Base-by-base conservation (phyloP, 2,113 vertebrate genomes). In the Sciurus niger region DNA sequence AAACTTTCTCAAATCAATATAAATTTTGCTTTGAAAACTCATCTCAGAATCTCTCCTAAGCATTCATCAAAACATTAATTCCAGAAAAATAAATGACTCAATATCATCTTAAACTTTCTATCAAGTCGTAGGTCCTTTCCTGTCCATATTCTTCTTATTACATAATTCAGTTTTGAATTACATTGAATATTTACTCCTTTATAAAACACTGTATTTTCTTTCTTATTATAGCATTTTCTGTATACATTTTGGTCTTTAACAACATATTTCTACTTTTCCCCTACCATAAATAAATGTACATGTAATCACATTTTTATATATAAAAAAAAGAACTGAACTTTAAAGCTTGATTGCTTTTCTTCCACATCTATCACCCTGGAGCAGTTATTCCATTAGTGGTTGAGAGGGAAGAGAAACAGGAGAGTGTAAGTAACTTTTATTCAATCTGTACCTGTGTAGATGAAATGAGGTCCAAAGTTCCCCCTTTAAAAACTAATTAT, bases 271-370 rank as follows among this genome's bases (percentile, higher is more conserved):
- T 67, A 30, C n/a, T 94, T 87, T 58, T 14, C 25, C 18, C 30
- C 24, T 80, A 17, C 11, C 30, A n/a, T 14, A 68, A 68, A 68
- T 32, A 70, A 70, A 24, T 70, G 67, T n/a, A 72, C 8, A 79
- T 73, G 63, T 43, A 73, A 12, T 70, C 18, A 48, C 77, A 63
- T 51, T 87, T 96, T 88, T 65, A 77, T 24, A 79, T 88, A 43
- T 80, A 74, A 77, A 65, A 74, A 88, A 43, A 74, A 30, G 16
- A 87, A 6, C 37, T 92, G 25, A 93, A 37, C 13, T 94, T 84
- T 79, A 48, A 90, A 95, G 76, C 9, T 22, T 51, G 60, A 53
- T 95, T 83, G 58, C 43, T 95, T 95, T 51, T 76, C 72, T 90
- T 51, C 84, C 68, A 80, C 20, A 34, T 5, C 22, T 48, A 46